Evolutionary conservation across 1,140 invertebrate species (phyloP).

Genomic region (Nilaparvata lugens): DNA sequence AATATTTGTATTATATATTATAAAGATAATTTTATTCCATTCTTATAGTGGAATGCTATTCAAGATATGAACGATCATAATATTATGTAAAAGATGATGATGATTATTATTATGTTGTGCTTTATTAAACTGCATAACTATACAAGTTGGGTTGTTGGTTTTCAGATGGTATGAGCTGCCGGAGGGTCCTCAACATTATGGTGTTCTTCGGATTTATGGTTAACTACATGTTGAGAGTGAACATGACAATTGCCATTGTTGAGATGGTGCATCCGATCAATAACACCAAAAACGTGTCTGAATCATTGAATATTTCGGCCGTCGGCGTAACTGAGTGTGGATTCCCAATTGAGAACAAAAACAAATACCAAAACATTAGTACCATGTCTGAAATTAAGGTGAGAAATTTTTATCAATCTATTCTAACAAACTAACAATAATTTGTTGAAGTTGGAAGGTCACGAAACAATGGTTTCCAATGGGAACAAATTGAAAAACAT

Average conservation of each 20-base stretch:
- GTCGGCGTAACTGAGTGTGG: background rate
- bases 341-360: background rate
- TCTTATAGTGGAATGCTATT: no score
- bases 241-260: constrained; percentile 81
- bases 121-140: no score
- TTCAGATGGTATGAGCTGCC: constrained; percentile 61
- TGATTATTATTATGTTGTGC: no score
- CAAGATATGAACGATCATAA: no score
- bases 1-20: no score
- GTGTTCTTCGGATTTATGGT: constrained; percentile 78
- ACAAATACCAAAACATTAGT: background rate
- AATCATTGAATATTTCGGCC: background rate
- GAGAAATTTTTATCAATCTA: background rate
- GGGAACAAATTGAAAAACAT: no score
- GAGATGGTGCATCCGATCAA: constrained; percentile 60
- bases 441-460: no score
- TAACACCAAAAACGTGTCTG: background rate
- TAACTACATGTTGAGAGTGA: constrained; percentile 80
- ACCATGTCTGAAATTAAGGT: background rate
- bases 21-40: no score
- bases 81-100: no score
- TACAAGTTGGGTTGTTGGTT: no score
- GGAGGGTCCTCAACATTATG: constrained; percentile 72
- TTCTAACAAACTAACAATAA: no score
- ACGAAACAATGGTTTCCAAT: no score